Conservation (phyloP, 1,140 invertebrate species). For the Drosophila albomicans region DNA sequence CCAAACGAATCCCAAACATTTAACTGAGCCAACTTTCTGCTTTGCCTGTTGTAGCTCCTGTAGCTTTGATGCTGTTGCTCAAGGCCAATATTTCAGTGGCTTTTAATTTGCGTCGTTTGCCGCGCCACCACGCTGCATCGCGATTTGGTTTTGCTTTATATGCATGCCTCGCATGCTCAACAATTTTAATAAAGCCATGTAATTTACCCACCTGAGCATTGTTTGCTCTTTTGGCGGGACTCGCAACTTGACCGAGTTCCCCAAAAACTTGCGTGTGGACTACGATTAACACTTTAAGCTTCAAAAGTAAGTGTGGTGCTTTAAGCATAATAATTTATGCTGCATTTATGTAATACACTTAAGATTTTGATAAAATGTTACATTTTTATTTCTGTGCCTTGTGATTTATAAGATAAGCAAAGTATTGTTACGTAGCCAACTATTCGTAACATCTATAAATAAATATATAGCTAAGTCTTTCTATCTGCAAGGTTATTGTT, state of each 20-base stretch:
- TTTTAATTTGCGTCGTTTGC: conserved; percentile 59
- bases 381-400: conserved; percentile 29
- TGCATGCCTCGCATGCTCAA: conserved; percentile 20
- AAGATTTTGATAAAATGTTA: not conserved
- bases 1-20: not conserved
- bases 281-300: not conserved
- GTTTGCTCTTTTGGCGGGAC: conserved; percentile 4
- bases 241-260: not conserved
- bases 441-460: conserved; percentile 7
- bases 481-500: conserved; percentile 1
- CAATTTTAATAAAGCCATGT: conserved; percentile 42
- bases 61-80: conserved; percentile 3
- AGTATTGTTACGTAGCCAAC: not conserved
- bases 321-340: not conserved
- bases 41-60: not conserved
- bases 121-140: not conserved
- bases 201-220: conserved; percentile 26
- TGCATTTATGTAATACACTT: not conserved
- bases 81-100: conserved; percentile 35
- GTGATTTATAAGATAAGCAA: conserved; percentile 30
- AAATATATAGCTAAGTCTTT: conserved; percentile 1
- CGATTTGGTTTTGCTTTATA: not conserved
- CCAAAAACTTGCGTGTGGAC: too few relatives aligned
- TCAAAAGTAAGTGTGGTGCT: not conserved
- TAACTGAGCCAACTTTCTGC: not conserved